Evolutionary conservation across 2,888 invertebrate species (phyloP).

Genomic region (Polydrusus tereticollis): DNA sequence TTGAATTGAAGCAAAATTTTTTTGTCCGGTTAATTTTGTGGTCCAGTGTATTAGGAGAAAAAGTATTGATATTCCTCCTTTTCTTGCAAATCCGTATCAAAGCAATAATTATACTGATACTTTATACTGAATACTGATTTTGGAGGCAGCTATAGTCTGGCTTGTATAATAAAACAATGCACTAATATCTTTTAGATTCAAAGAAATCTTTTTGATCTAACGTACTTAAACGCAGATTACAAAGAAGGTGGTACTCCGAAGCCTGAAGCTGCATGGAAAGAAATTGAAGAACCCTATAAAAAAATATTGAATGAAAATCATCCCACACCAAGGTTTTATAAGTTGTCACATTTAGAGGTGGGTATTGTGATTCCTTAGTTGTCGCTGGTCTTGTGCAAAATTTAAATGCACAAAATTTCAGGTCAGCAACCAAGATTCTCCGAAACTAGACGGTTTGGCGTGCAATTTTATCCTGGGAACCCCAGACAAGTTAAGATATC

Average conservation of each 20-base stretch:
- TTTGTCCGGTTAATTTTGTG: too few relatives aligned
- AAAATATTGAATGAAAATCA: constrained; percentile 73
- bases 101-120: too few relatives aligned
- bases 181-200: constrained; percentile 72
- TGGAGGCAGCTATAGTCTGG: background rate
- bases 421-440: constrained; percentile 80
- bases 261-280: constrained; percentile 79
- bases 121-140: too few relatives aligned
- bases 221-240: constrained; percentile 71
- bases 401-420: too few relatives aligned
- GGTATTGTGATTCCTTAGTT: background rate
- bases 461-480: constrained; percentile 95
- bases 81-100: too few relatives aligned
- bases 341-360: constrained; percentile 82
- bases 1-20: too few relatives aligned
- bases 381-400: too few relatives aligned
- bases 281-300: constrained; percentile 82
- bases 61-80: too few relatives aligned
- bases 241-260: constrained; percentile 71
- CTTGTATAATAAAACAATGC: background rate
- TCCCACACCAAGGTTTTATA: constrained; percentile 93
- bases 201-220: constrained; percentile 83
- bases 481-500: constrained; percentile 91
- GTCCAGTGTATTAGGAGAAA: too few relatives aligned
- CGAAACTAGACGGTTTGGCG: constrained; percentile 92